Conservation (phyloP, 2,113 vertebrate genomes). For the Dicrurus megarhynchus region DNA sequence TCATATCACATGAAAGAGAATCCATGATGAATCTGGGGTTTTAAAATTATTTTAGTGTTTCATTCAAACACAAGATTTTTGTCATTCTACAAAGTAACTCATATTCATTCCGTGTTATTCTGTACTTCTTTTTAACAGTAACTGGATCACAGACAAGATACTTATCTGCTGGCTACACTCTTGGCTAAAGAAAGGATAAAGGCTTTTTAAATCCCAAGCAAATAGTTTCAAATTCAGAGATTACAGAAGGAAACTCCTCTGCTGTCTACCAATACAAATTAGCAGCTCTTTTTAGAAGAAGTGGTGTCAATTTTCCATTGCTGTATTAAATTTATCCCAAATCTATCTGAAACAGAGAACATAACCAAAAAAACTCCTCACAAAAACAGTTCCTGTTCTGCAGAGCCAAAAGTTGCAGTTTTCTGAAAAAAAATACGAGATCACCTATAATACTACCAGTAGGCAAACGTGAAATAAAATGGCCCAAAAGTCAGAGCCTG, state of each 20-base stretch:
- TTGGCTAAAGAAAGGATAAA: background rate
- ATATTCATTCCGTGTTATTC: background rate
- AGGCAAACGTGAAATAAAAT: background rate
- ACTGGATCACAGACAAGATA: background rate
- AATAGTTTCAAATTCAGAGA: background rate
- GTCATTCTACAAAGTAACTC: background rate
- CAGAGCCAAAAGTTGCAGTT: background rate
- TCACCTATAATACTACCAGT: background rate
- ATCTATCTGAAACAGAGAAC: background rate
- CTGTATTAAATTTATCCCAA: background rate
- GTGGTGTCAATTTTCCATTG: background rate
- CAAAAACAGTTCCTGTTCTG: background rate
- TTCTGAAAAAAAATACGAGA: background rate
- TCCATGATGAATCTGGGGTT: background rate
- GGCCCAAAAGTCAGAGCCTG: background rate
- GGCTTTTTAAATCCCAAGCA: background rate
- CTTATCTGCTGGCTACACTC: background rate
- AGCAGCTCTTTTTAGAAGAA: background rate
- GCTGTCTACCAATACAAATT: background rate
- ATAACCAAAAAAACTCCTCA: background rate
- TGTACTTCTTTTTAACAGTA: background rate
- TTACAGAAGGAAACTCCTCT: background rate
- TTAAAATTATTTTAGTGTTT: background rate
- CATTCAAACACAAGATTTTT: background rate
- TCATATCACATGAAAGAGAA: background rate